Evolutionary conservation across 2,113 vertebrate genomes (phyloP).

Genomic region (Nerophis ophidion): DNA sequence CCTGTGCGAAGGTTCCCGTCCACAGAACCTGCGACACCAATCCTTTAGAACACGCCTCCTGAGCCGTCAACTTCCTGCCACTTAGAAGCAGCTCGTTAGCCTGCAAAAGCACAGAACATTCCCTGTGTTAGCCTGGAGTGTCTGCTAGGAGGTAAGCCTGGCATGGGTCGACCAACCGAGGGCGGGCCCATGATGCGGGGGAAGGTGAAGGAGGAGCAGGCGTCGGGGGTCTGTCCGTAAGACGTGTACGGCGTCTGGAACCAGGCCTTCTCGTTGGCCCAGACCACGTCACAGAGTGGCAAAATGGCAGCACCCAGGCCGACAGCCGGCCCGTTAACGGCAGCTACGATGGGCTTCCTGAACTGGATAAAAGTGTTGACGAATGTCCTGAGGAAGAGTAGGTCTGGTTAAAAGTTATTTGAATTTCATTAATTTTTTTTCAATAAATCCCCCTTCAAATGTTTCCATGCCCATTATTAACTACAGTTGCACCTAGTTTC

Average conservation of each 20-base stretch:
- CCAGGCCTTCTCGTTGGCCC: conserved; percentile 98
- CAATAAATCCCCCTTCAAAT: too few relatives aligned
- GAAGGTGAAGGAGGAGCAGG: conserved; percentile 91
- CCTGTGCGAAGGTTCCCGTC: conserved; percentile 94
- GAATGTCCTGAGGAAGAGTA: conserved; percentile 79
- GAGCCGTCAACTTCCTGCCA: conserved; percentile 91
- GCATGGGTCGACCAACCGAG: conserved; percentile 77
- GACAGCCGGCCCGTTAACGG: conserved; percentile 91
- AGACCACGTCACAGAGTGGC: conserved; percentile 94
- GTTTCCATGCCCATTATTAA: too few relatives aligned
- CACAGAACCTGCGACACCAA: conserved; percentile 97
- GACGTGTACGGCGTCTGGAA: conserved; percentile 95
- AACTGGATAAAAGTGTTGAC: conserved; percentile 98
- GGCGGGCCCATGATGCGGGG: conserved; percentile 93
- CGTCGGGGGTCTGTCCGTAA: conserved; percentile 94
- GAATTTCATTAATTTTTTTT: too few relatives aligned
- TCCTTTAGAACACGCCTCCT: conserved; percentile 94
- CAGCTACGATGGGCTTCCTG: conserved; percentile 96
- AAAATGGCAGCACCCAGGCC: conserved; percentile 92
- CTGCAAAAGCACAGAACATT: conserved; percentile 50
- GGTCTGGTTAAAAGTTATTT: too few relatives aligned
- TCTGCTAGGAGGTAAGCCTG: not conserved
- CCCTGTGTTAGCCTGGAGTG: not conserved
- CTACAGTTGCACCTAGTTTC: too few relatives aligned
- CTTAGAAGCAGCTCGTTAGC: conserved; percentile 97